Conservation (phyloP, 2,113 vertebrate genomes). For the Castor canadensis region DNA sequence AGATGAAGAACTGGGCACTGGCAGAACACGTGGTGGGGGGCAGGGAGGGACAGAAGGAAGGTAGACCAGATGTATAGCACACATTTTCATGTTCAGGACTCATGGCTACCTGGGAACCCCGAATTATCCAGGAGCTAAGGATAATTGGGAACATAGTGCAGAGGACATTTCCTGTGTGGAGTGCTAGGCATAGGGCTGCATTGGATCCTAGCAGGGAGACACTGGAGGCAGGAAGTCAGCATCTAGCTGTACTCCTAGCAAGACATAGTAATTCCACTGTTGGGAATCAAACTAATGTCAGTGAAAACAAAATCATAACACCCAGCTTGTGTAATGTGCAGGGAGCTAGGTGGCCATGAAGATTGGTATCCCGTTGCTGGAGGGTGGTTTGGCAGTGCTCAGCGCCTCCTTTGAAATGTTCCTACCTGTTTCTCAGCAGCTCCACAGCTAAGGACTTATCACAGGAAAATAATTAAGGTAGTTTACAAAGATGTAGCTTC, state of each 20-base stretch:
- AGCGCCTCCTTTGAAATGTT: conserved; percentile 23
- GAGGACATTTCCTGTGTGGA: background rate
- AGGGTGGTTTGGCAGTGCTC: background rate
- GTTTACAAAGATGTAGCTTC: background rate
- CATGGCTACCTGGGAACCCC: accelerated
- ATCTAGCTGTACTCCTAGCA: too few species aligned
- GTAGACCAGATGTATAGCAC: background rate
- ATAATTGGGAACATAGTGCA: too few species aligned
- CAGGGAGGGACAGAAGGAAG: too few species aligned
- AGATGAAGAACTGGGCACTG: background rate
- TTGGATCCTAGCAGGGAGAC: accelerated
- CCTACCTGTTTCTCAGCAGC: conserved; percentile 1
- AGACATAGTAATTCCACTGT: accelerated
- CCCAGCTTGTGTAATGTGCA: background rate
- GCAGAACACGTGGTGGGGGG: too few species aligned
- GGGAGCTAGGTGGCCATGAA: background rate
- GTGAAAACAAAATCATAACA: background rate
- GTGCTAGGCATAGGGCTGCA: background rate
- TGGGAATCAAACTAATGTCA: background rate
- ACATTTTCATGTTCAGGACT: background rate
- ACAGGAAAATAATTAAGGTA: conserved; percentile 33
- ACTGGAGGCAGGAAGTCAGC: accelerated
- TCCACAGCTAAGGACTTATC: background rate
- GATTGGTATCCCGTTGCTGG: background rate
- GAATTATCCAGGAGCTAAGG: too few species aligned